A percentile compares a stretch with the other conserved stretches of the same genome.
Conservation (phyloP, 2,797 vertebrate species). For the Tarsius wallacei region DNA sequence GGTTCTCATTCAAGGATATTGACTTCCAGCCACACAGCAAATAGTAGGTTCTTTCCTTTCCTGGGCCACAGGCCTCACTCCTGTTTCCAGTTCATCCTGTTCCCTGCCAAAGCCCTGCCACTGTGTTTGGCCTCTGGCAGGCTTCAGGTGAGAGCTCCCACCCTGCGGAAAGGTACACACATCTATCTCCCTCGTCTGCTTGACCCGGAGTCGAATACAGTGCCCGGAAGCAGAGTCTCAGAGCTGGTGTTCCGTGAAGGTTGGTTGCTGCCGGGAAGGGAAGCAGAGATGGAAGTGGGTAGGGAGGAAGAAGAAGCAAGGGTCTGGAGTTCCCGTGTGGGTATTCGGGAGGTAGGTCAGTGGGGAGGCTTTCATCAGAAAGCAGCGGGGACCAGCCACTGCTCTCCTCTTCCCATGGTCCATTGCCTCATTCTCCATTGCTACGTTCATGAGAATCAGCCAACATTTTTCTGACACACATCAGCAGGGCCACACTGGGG, state of each 20-base stretch:
- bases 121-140: neutral
- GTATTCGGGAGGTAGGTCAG: neutral
- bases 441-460: neutral
- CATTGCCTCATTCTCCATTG: neutral
- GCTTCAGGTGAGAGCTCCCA: neutral
- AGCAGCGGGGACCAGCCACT: neutral
- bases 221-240: neutral
- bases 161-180: fast-evolving
- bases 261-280: neutral
- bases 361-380: neutral
- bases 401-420: neutral
- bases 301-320: neutral
- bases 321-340: fast-evolving
- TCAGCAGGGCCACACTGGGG: neutral
- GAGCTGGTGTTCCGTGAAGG: neutral
- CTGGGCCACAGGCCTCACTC: neutral
- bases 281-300: neutral
- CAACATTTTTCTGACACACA: neutral
- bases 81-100: neutral
- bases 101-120: neutral
- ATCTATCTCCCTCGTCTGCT: neutral
- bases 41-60: neutral
- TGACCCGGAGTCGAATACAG: neutral
- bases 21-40: neutral
- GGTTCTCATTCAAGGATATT: neutral